phyloP scores from a whole-genome alignment of 2,113 vertebrate genomes.

The Carettochelys insculpta region DNA sequence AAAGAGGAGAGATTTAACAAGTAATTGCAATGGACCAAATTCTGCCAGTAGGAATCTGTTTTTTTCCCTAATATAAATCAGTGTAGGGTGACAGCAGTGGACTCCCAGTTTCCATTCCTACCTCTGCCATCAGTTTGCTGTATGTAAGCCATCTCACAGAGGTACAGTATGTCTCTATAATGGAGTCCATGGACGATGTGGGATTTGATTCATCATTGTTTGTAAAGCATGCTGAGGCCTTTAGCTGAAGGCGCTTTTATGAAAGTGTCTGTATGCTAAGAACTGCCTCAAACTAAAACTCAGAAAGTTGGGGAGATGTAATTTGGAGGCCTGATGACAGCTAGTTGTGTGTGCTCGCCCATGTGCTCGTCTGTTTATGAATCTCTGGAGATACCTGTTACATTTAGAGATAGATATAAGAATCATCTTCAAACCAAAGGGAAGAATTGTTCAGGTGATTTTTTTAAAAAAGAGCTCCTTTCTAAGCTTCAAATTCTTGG shows the following conservation, averaged over 20 bases:
- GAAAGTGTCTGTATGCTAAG: slow-evolving; percentile 51
- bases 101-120: background rate
- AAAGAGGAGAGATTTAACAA: rapidly evolving
- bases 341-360: background rate
- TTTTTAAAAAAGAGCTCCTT: slow-evolving; percentile 47
- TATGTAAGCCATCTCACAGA: background rate
- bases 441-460: slow-evolving; percentile 11
- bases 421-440: background rate
- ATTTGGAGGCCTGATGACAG: slow-evolving; percentile 47
- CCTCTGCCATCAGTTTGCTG: background rate
- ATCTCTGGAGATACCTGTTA: slow-evolving; percentile 31
- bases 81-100: background rate
- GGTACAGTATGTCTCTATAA: background rate
- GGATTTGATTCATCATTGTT: slow-evolving; percentile 47
- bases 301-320: slow-evolving; percentile 35
- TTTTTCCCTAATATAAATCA: background rate
- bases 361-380: background rate
- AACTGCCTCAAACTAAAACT: slow-evolving; percentile 56
- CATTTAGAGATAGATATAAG: slow-evolving; percentile 10
- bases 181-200: slow-evolving; percentile 35
- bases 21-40: background rate
- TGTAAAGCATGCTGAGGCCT: slow-evolving; percentile 44
- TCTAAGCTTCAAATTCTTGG: slow-evolving; percentile 51
- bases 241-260: slow-evolving; percentile 63
- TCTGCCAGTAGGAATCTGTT: background rate